A percentile compares a stretch with the other conserved stretches of the same genome.
Evolutionary conservation across 2,113 vertebrate genomes (phyloP).

Genomic region (Menidia beryllina): DNA sequence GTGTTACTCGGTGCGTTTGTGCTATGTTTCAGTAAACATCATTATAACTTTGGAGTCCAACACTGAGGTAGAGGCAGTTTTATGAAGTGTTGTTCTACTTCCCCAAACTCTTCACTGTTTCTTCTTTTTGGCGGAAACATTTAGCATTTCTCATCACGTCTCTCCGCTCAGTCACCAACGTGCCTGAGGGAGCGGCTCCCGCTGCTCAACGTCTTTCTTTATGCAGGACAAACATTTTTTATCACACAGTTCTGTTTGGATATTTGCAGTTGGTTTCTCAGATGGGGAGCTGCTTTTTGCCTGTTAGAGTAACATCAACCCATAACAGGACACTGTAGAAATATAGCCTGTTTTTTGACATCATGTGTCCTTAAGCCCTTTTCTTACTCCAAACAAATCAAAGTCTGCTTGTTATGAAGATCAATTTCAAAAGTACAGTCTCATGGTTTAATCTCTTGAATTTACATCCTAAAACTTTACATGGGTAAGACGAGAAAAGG

Average conservation of each 20-base stretch:
- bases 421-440: not conserved
- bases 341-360: not conserved
- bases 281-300: not conserved
- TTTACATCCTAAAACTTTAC: too few species aligned
- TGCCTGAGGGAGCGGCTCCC: not conserved
- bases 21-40: not conserved
- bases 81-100: not conserved
- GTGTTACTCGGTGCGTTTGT: not conserved
- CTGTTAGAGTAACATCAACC: not conserved
- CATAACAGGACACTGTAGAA: not conserved
- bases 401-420: too few species aligned
- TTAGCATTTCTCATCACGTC: not conserved
- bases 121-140: not conserved
- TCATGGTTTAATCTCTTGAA: not conserved
- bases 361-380: not conserved
- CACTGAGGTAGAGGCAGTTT: conserved; percentile 4
- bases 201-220: not conserved
- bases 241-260: not conserved
- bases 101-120: not conserved
- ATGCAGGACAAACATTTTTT: not conserved
- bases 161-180: not conserved
- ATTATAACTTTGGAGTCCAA: not conserved
- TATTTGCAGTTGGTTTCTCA: not conserved
- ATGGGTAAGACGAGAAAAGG: not conserved
- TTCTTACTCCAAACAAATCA: not conserved